Base-by-base conservation (phyloP, 2,797 vertebrate species). In the Morus bassanus region DNA sequence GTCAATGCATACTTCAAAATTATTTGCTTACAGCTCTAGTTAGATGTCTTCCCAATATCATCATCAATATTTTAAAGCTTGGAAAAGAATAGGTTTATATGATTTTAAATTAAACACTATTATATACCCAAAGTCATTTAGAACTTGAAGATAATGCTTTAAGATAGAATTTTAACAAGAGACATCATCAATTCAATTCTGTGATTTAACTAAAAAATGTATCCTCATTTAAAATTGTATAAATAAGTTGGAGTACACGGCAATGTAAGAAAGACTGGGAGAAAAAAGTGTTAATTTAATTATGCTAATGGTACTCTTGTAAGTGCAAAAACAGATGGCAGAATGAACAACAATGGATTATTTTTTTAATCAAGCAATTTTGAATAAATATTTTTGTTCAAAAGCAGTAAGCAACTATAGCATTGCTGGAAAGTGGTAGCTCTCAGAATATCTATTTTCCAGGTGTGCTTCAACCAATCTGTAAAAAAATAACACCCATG, bases 261-360 rank as follows among this genome's bases (percentile, higher is more conserved):
- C 89, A 95, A 91, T 33, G 43, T 51, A 94, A 78, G 85, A 85
- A 89, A 95, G 92, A 95, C 59, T 85, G 84, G 78, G 61, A 94
- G 35, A 91, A 88, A 93, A 95, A 96, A 59, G 76, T 88, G 94
- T 74, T 97, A 93, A 96, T 92, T 97, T 95, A 97, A 97, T 97
- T 97, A 97, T 95, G 96, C 76, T 96, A 97, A 97, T 96, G 65
- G 70, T 81, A 43, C 77, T 90, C 93, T 90, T 65, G 53, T 85
- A 96, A 97, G 76, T 91, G 68, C 83, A 96, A 96, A 91, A 94
- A 61, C 96, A 98, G 97, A 98, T 96, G 96, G 96, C 57, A 92
- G 39, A 95, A 83, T 48, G 61, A 96, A 94, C 83, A 96, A 97
- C 81, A 96, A 95, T 88, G 70, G 83, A 89, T 78, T 84, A 30